Percentiles rank a stretch among this genome's conserved stretches.
These are phyloP conservation scores for Taphrorychus bicolor DNA, from an alignment of 2,888 invertebrate genomes.

Conservation along the genomic window DNA sequence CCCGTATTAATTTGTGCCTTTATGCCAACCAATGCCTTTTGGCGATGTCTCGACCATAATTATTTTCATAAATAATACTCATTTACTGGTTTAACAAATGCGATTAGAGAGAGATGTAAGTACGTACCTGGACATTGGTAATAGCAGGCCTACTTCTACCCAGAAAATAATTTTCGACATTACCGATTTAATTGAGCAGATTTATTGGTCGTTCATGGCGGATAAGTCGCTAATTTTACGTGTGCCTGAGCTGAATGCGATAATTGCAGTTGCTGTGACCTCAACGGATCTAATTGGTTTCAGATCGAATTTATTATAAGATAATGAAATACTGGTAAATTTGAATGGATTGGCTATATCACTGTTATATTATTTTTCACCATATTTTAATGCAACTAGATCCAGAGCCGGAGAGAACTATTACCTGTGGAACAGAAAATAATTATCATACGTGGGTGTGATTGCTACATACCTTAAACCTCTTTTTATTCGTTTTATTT, in stretches of 20 bases:
- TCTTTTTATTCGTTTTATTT: not conserved
- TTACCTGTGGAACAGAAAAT: too few species aligned
- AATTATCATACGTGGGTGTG: not conserved
- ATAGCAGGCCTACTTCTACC: conserved; percentile 8
- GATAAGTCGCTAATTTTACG: conserved; percentile 1
- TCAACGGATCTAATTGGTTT: not conserved
- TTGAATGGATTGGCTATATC: too few species aligned
- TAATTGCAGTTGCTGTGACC: not conserved
- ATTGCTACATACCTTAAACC: not conserved
- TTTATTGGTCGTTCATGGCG: conserved; percentile 17
- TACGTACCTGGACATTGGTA: not conserved
- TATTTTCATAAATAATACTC: conserved; percentile 24
- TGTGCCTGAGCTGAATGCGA: not conserved
- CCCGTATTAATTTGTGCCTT: conserved; percentile 23
- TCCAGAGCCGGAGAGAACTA: too few species aligned
- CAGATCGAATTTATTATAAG: not conserved
- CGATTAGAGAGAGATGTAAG: not conserved
- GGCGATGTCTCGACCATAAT: conserved; percentile 7
- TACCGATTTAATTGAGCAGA: conserved; percentile 25
- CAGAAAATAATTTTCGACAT: conserved; percentile 22
- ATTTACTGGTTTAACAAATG: conserved; percentile 18
- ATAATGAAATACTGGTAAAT: too few species aligned
- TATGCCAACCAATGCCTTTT: conserved; percentile 3
- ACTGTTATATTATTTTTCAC: too few species aligned
- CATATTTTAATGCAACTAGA: not conserved